Evolutionary conservation across 2,113 vertebrate species (phyloP).

Genomic region (Scomber scombrus): DNA sequence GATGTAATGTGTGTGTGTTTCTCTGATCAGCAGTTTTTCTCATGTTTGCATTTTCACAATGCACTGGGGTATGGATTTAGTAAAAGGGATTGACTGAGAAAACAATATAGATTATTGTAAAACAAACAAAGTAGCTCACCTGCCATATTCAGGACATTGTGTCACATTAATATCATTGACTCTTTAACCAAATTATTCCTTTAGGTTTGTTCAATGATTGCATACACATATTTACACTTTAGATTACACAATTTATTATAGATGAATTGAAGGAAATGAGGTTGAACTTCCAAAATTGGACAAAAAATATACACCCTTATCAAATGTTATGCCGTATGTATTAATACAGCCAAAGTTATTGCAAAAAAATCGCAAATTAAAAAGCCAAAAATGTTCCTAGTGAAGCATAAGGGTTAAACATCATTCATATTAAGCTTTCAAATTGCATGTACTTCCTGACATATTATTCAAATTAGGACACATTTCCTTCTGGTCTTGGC

Average conservation of each 20-base stretch:
- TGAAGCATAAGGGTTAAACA: no score
- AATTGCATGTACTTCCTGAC: slow-evolving; percentile 28
- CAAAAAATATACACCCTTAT: no score
- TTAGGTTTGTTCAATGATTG: background rate
- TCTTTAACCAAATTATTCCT: background rate
- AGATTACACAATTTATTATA: no score
- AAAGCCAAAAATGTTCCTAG: no score
- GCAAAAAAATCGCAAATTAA: no score
- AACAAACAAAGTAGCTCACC: slow-evolving; percentile 15
- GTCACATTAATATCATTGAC: slow-evolving; percentile 11
- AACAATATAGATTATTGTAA: slow-evolving; percentile 8
- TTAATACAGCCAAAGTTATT: no score
- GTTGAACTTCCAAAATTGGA: no score
- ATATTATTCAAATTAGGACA: slow-evolving; percentile 3
- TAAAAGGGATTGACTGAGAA: slow-evolving; percentile 1
- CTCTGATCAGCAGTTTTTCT: slow-evolving; percentile 32
- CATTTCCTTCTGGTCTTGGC: background rate
- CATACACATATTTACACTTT: background rate
- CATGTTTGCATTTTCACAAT: slow-evolving; percentile 7
- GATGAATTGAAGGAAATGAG: no score
- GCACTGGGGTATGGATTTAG: slow-evolving; percentile 3
- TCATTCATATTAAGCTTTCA: background rate
- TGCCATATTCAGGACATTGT: background rate
- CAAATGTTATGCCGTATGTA: no score
- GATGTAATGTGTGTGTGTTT: slow-evolving; percentile 26